Percentiles rank a stretch among this genome's conserved stretches.
Evolutionary conservation across 2,888 invertebrate species (phyloP).

Genomic region (Philaethria dido): DNA sequence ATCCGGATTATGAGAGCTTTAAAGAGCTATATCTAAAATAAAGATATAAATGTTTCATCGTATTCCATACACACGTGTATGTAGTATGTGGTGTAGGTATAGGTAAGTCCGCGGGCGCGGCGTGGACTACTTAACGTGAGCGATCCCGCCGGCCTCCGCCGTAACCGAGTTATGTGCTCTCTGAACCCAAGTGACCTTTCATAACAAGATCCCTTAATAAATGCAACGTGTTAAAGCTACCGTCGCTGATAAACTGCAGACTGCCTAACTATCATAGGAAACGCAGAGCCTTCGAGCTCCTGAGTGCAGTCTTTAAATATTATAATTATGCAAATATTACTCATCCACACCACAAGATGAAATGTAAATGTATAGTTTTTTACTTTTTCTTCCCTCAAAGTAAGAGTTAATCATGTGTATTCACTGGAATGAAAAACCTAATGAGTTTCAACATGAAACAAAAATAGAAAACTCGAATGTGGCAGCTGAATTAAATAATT

Average conservation of each 20-base stretch:
- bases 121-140: slow-evolving; percentile 15
- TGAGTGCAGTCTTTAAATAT: neutral
- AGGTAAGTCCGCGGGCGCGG: neutral
- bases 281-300: neutral
- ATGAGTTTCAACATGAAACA: slow-evolving; percentile 5
- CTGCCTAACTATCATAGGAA: neutral
- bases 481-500: neutral
- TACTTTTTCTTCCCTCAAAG: neutral
- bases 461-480: neutral
- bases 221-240: neutral
- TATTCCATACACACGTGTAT: neutral
- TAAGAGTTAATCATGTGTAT: neutral
- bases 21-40: neutral
- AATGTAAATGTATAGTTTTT: neutral
- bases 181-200: slow-evolving; percentile 46
- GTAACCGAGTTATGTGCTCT: slow-evolving; percentile 47
- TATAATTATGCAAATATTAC: neutral
- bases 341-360: neutral
- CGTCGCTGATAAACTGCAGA: neutral
- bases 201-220: slow-evolving; percentile 1
- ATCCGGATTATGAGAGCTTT: neutral
- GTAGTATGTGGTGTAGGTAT: neutral
- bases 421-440: neutral
- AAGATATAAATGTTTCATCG: neutral
- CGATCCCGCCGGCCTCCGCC: slow-evolving; percentile 44